Percentiles rank a stretch among this genome's conserved stretches.
Evolutionary conservation across 2,113 vertebrate genomes (phyloP).

Genomic region (Gymnocephalus cernua): DNA sequence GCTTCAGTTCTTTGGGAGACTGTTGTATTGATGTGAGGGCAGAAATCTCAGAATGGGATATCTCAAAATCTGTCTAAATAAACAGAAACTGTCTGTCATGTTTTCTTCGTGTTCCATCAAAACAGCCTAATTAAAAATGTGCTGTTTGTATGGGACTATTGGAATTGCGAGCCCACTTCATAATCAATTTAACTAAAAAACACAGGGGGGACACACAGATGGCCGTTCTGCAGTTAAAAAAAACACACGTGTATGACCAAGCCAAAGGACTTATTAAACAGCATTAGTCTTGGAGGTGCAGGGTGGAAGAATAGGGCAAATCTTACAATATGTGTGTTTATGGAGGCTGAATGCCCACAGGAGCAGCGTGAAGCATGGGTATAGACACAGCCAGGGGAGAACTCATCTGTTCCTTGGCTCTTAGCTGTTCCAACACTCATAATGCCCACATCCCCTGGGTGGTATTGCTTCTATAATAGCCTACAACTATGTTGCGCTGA

Average conservation of each 20-base stretch:
- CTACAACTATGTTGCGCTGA: slow-evolving; percentile 70
- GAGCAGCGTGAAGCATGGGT: slow-evolving; percentile 62
- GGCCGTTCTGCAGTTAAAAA: slow-evolving; percentile 24
- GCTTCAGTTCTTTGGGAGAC: background rate
- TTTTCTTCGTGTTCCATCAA: background rate
- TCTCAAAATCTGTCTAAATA: background rate
- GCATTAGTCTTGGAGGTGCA: slow-evolving; percentile 43
- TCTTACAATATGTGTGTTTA: slow-evolving; percentile 69
- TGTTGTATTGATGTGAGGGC: background rate
- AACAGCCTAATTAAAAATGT: background rate
- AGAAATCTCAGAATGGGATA: background rate
- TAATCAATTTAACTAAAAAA: slow-evolving; percentile 15
- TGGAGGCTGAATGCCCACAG: slow-evolving; percentile 62
- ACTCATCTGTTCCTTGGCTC: slow-evolving; percentile 75
- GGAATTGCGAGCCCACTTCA: background rate
- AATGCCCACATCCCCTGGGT: slow-evolving; percentile 76
- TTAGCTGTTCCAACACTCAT: slow-evolving; percentile 77
- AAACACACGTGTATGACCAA: slow-evolving; percentile 1
- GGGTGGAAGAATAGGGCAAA: slow-evolving; percentile 38
- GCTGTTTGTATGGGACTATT: background rate
- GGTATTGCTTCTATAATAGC: slow-evolving; percentile 77
- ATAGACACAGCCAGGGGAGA: slow-evolving; percentile 67
- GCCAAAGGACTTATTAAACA: slow-evolving; percentile 46
- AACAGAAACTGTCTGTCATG: slow-evolving; percentile 1
- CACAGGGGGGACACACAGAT: slow-evolving; percentile 3